A percentile compares a stretch with the other conserved stretches of the same genome.
phyloP scores from a whole-genome alignment of 2,113 vertebrate genomes.

The Callocephalon fimbriatum region DNA sequence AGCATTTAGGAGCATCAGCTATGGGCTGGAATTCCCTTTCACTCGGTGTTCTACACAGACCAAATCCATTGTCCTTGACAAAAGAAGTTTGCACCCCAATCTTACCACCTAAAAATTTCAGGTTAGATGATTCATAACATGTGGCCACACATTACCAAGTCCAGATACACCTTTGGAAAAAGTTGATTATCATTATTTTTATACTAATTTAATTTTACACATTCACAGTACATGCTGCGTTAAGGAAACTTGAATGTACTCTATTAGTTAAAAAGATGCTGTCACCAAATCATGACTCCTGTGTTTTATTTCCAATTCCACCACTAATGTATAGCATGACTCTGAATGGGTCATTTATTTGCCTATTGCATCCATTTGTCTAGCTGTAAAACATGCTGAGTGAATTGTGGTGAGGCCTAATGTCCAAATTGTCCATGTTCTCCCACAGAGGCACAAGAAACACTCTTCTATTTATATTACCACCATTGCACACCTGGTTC shows the following conservation, averaged over 20 bases:
- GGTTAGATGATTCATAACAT: neutral
- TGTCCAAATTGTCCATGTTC: neutral
- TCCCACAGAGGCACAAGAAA: neutral
- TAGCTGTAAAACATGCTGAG: neutral
- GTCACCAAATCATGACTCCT: neutral
- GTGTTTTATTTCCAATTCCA: neutral
- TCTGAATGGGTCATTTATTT: conserved; percentile 21
- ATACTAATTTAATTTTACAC: neutral
- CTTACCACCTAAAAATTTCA: neutral
- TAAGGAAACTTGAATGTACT: neutral
- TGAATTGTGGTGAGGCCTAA: neutral
- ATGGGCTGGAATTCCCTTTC: neutral
- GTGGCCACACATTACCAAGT: neutral
- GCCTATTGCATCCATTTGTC: neutral
- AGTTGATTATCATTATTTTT: neutral
- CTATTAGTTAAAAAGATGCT: neutral
- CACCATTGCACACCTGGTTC: conserved; percentile 15
- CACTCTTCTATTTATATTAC: neutral
- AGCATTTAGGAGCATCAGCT: neutral
- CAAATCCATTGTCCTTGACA: neutral
- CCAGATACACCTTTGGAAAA: neutral
- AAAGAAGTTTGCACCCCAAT: neutral
- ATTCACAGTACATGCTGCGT: neutral
- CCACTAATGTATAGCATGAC: neutral
- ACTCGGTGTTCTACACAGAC: neutral